Base-by-base conservation (phyloP, 2,113 vertebrate species). In the Lycocorax pyrrhopterus region DNA sequence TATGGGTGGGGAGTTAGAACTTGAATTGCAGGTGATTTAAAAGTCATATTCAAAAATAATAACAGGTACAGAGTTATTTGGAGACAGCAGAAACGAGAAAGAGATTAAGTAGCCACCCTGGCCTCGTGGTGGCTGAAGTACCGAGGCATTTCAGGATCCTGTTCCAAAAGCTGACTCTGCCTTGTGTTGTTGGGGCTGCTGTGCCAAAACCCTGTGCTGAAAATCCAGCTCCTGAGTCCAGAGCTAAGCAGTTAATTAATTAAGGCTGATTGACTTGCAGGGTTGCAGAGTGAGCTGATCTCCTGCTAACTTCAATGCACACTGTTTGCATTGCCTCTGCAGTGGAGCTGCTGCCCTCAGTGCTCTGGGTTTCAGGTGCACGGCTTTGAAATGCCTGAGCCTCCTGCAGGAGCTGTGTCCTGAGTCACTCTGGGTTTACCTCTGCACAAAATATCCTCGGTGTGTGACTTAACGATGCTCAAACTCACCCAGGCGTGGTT, bases 231-330 rank as follows among this genome's bases (percentile, higher is more conserved):
- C 55, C 59, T 13, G 47, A 53, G 37, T 68, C 41, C 59, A 44
- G 68, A 88, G 39, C 41, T 67, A 37, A 59, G 21, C 78, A 56
- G 17, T 69, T 91, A 74, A 91, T 73, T 91, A 80, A 91, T 96
- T 83, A 85, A 77, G 66, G 85, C 56, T 76, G 90, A 85, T 94
- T 78, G 88, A 90, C 75, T 93, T 60, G 13, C 72, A 85, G 78
- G 27, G 16, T 25, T 58, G 78, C 59, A 44, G 79, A 49, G 82
- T 16, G 56, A 83, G 60, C 19, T 29, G 59, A 90, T 84, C 82
- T 63, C 29, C n/a, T 73, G 56, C 44, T 75, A 44, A 37, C 23
- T 18, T 23, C 8, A 39, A 0, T 30, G 41, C 41, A 9, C 23
- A 0, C 21, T 39, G 51, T 74, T 87, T 67, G 78, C 55, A 3